These are phyloP conservation scores for Zaprionus kolodkinae DNA, from an alignment of 1,140 invertebrate species.

Conservation along the genomic window DNA sequence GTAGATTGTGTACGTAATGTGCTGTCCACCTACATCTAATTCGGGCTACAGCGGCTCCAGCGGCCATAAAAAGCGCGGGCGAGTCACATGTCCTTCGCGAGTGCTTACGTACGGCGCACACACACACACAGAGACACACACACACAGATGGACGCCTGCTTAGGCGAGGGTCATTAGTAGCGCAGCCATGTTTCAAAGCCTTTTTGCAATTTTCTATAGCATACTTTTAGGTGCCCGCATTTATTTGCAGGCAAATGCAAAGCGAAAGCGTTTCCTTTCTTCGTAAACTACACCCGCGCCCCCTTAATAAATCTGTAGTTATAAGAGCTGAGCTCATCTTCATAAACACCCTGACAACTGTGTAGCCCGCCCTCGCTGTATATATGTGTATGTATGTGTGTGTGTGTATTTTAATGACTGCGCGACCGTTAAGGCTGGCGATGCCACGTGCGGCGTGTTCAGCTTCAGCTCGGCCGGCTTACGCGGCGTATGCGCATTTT, in stretches of 20 bases:
- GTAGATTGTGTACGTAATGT: conserved; percentile 25
- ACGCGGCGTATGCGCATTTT: conserved; percentile 74
- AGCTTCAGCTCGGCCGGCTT: conserved; percentile 60
- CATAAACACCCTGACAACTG: background rate
- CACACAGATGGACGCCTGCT: conserved; percentile 16
- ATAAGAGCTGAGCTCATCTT: background rate
- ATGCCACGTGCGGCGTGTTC: conserved; percentile 61
- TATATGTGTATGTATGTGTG: conserved; percentile 36
- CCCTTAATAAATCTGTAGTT: background rate
- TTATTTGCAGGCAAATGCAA: background rate
- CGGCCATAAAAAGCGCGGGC: conserved; percentile 62
- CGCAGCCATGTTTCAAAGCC: background rate
- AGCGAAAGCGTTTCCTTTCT: background rate
- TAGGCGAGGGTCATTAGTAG: conserved; percentile 1
- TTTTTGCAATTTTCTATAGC: background rate
- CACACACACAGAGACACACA: background rate
- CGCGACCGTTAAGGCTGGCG: conserved; percentile 50
- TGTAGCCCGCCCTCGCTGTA: conserved; percentile 21
- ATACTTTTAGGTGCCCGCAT: background rate
- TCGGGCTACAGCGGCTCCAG: conserved; percentile 55
- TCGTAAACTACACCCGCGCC: background rate
- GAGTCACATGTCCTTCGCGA: conserved; percentile 52
- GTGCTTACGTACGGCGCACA: conserved; percentile 30
- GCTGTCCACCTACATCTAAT: conserved; percentile 72
- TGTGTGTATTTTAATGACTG: conserved; percentile 66